phyloP scores from a whole-genome alignment of 2,797 vertebrate genomes.

The Alauda arvensis region DNA sequence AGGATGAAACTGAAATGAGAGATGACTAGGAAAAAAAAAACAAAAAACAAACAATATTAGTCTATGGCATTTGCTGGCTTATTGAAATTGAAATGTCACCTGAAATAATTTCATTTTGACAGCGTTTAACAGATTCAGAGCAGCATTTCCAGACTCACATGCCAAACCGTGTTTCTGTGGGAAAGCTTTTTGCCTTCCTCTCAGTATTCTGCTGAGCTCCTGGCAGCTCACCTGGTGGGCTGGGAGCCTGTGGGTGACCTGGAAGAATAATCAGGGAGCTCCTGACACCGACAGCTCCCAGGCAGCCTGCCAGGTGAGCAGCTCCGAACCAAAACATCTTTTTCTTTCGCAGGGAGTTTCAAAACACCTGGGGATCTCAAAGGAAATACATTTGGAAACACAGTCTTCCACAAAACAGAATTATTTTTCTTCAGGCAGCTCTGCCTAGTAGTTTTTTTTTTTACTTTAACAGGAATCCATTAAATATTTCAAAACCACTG shows the following conservation, averaged over 20 bases:
- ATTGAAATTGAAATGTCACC: background rate
- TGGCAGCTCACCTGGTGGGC: slow-evolving; percentile 17
- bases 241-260: background rate
- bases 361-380: background rate
- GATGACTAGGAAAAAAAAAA: background rate
- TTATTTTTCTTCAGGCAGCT: background rate
- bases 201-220: background rate
- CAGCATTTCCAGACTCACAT: background rate
- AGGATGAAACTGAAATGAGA: background rate
- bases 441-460: background rate
- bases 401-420: background rate
- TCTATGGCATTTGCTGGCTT: background rate
- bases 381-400: background rate
- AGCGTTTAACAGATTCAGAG: background rate
- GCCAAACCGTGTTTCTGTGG: background rate
- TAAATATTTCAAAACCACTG: background rate
- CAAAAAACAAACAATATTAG: background rate
- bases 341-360: background rate
- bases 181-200: background rate
- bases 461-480: background rate
- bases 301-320: background rate
- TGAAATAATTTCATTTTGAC: background rate
- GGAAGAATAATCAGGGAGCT: background rate
- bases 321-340: background rate
- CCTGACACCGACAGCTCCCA: background rate